These are phyloP conservation scores for Melanerpes aurifrons DNA, from an alignment of 2,113 vertebrate genomes.

Conservation along the genomic window DNA sequence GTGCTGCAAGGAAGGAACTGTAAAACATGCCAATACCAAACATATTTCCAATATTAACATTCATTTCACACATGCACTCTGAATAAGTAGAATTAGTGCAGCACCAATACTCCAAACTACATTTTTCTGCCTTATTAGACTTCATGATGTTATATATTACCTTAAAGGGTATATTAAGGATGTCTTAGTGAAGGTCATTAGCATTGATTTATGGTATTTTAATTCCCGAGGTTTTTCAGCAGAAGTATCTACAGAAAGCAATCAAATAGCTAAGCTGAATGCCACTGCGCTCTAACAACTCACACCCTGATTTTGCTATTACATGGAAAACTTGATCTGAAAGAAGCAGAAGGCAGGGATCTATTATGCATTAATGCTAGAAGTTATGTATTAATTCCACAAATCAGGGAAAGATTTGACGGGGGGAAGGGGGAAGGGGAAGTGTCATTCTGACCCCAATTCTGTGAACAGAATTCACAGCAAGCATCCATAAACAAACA, in stretches of 20 bases:
- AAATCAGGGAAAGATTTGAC: constrained; percentile 21
- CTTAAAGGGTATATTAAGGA: background rate
- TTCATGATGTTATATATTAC: background rate
- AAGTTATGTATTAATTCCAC: constrained; percentile 12
- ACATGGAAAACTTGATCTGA: background rate
- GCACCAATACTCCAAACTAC: background rate
- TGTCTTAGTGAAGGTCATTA: background rate
- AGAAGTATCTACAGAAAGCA: background rate
- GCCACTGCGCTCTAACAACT: background rate
- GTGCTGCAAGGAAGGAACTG: background rate
- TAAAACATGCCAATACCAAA: constrained; percentile 10
- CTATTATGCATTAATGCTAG: background rate
- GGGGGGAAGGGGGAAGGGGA: background rate
- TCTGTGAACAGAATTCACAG: background rate
- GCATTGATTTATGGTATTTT: background rate
- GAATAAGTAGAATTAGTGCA: background rate
- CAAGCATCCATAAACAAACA: background rate
- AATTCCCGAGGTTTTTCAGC: background rate
- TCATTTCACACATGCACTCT: background rate
- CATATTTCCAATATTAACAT: constrained; percentile 6
- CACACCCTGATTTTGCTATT: background rate
- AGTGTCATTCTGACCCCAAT: background rate
- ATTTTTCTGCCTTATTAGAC: background rate
- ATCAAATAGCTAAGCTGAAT: background rate
- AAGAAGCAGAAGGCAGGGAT: background rate